A percentile compares a stretch with the other conserved stretches of the same genome.
phyloP scores from a whole-genome alignment of 1,140 invertebrate genomes.

The Apolygus lucorum region DNA sequence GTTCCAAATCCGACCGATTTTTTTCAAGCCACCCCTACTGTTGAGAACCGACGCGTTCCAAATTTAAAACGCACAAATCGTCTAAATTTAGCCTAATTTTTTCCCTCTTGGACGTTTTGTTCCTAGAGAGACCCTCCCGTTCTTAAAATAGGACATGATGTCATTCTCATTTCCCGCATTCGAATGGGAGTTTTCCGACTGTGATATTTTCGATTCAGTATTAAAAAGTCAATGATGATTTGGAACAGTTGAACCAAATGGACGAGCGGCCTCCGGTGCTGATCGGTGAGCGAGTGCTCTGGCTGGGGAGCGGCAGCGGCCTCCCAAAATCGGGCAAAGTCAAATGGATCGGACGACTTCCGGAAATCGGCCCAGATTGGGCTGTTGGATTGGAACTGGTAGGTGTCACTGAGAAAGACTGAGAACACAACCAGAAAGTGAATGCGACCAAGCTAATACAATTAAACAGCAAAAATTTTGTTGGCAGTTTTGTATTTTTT shows the following conservation, averaged over 20 bases:
- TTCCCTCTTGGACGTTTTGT: neutral
- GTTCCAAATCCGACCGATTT: neutral
- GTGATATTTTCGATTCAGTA: too few relatives aligned
- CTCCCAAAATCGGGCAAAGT: constrained; percentile 43
- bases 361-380: constrained; percentile 43
- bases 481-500: too few relatives aligned
- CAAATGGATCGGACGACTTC: constrained; percentile 47
- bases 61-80: neutral
- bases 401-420: too few relatives aligned
- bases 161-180: too few relatives aligned
- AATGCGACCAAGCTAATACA: too few relatives aligned
- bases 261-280: constrained; percentile 36
- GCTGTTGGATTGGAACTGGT: constrained; percentile 50
- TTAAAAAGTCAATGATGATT: too few relatives aligned
- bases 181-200: too few relatives aligned
- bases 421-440: too few relatives aligned
- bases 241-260: too few relatives aligned
- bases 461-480: too few relatives aligned
- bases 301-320: constrained; percentile 45
- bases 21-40: neutral
- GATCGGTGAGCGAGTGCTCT: constrained; percentile 46
- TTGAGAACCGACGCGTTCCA: neutral
- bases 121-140: too few relatives aligned
- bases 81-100: neutral
- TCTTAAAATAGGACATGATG: too few relatives aligned